These are phyloP conservation scores for Ciconia maguari DNA, from an alignment of 2,113 vertebrate species.

Conservation along the genomic window DNA sequence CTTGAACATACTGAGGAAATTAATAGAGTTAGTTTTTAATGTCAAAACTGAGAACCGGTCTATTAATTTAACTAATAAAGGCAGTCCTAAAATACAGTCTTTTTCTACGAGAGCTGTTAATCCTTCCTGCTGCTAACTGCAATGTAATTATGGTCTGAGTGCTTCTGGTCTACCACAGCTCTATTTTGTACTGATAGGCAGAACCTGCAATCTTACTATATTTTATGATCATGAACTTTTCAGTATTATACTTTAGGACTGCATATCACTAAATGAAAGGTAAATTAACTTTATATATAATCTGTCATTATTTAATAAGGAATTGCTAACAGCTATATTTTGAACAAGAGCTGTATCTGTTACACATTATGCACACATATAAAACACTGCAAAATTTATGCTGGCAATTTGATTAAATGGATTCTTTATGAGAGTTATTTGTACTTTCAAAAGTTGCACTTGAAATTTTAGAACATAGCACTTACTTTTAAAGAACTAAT, in stretches of 20 bases:
- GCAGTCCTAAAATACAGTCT: neutral
- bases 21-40: slow-evolving; percentile 21
- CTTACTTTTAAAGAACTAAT: neutral
- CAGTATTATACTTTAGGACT: neutral
- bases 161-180: neutral
- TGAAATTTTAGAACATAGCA: neutral
- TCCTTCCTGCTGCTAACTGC: slow-evolving; percentile 25
- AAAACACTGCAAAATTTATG: neutral
- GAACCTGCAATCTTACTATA: neutral
- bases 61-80: slow-evolving; percentile 44
- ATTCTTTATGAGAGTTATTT: neutral
- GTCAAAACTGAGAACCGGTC: neutral
- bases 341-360: neutral
- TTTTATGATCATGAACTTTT: neutral
- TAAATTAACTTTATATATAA: neutral
- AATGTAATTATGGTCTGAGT: slow-evolving; percentile 3
- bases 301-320: neutral
- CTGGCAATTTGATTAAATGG: neutral
- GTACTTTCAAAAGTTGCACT: neutral
- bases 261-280: neutral
- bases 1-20: slow-evolving; percentile 10
- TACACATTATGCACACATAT: neutral
- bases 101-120: neutral
- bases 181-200: neutral
- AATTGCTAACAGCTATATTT: neutral